A percentile compares a stretch with the other conserved stretches of the same genome.
These are phyloP conservation scores for Notodromas monacha DNA, from an alignment of 2,888 invertebrate species.

Conservation along the genomic window DNA sequence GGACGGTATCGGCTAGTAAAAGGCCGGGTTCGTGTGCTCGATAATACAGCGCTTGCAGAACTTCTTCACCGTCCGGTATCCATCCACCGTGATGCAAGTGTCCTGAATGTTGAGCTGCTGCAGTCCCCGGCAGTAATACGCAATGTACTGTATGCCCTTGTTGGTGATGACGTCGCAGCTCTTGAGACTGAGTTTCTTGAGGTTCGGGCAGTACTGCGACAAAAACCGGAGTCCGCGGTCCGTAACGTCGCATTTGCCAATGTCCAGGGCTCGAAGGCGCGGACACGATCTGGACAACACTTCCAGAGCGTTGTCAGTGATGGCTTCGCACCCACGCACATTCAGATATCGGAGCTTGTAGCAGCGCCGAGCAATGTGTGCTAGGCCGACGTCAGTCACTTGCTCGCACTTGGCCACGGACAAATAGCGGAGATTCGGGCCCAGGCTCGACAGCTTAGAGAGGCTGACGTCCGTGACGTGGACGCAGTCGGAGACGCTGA, in stretches of 20 bases:
- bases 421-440: conserved; percentile 56
- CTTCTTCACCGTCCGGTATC: conserved; percentile 62
- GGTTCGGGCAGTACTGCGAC: conserved; percentile 57
- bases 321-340: conserved; percentile 63
- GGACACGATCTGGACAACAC: conserved; percentile 55
- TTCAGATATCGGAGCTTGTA: conserved; percentile 56
- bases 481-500: conserved; percentile 60
- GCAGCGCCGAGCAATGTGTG: conserved; percentile 53
- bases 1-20: too few relatives aligned
- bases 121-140: conserved; percentile 56
- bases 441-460: conserved; percentile 52
- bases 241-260: conserved; percentile 73
- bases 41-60: conserved; percentile 72
- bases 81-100: conserved; percentile 42
- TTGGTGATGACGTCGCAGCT: conserved; percentile 73
- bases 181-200: conserved; percentile 56
- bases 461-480: conserved; percentile 53
- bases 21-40: conserved; percentile 77
- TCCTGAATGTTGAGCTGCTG: conserved; percentile 76
- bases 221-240: conserved; percentile 55
- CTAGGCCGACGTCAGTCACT: conserved; percentile 46
- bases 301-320: conserved; percentile 68
- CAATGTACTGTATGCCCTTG: conserved; percentile 50
- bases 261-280: conserved; percentile 47
- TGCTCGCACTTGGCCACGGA: conserved; percentile 78